Evolutionary conservation across 2,888 invertebrate species (phyloP), one percentile per base, ranked within the genome.

Genomic region (Hemistola chrysoprasaria): DNA sequence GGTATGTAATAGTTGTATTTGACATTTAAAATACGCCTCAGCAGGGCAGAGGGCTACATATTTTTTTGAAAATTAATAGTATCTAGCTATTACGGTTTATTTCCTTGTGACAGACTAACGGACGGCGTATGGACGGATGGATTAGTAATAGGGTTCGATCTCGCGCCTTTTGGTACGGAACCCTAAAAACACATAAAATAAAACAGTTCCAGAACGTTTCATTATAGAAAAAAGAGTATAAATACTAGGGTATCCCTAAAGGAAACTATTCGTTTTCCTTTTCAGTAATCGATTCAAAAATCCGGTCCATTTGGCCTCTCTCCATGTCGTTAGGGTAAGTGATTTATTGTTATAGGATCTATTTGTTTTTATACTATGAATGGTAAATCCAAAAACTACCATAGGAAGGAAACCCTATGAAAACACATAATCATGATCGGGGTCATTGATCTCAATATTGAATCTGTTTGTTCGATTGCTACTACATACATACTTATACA

Each of bases 341-440:
- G 59, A 63, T 63, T 63, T 63, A 63, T 59, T 51, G 59, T 56
- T 60, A 63, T 61, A 56, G 57, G 54, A 50, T 40, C 56, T 56
- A 54, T 63, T 53, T 59, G 54, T 60, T 56, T 56, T 56, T 53
- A 40, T 52, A 50, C 50, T 55, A 55, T 51, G 48, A 50, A 55
- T 55, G 4, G 47, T 52, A 55, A 52, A 51, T 48, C 47, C 48
- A 30, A 48, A 48, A 44, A 46, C 44, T 47, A 40, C 43, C 40
- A 39, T 34, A 29, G 29, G 37, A 16, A 36, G 36, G 43, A 39
- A 32, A 32, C 35, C 25, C 36, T 16, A 43, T 38, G 33, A 43
- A 43, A 38, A 38, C 33, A 33, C 29, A 29, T 38, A 37, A 28
- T 43, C 38, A 33, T 25, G 37, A 41, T 30, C 9, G 8, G 25